Evolutionary conservation across 1,140 invertebrate genomes (phyloP), one percentile per base, ranked within the genome.

Genomic region (Chelonus insularis): DNA sequence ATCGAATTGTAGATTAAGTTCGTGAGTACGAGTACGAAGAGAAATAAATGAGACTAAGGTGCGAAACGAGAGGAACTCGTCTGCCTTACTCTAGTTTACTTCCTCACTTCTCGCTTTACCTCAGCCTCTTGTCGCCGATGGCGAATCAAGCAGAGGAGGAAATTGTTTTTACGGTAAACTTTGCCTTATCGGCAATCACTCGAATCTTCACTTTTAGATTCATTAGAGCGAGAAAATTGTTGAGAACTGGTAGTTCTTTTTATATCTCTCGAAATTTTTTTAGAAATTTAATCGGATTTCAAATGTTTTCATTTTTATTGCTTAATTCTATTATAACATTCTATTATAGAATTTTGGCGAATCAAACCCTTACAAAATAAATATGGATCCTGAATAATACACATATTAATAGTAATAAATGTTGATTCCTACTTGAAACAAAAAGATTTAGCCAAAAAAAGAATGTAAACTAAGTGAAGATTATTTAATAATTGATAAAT

Each of bases 1-100:
- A 65, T 62, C 55, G 56, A 62, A 65, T 62, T 57, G 60, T 39
- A 62, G 48, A 61, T 65, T 52, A 61, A 61, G 36, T 47, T 41
- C 2, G 50, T 32, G 45, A 34, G 21, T 37, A 23, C 36, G 11
- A 64, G 60, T 14, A 45, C 36, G 20, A 12, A 48, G 47, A 43
- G 11, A 34, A 63, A 48, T 60, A 54, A 54, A 60, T 43, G 58
- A 60, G 29, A n/a, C 47, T 39, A 43, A 14, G 20, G 32, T 6
- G 18, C 14, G 4, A 29, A 18, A 20, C 16, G 32, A 18, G 21
- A 21, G 8, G 20, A 37, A 8, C 12, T 34, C 18, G 18, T 52
- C 9, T 12, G 18, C 45, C 23, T 61, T 37, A 45, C 48, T 14
- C 20, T 50, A 11, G 25, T 48, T 11, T 20, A 23, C 25, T 37